phyloP scores from a whole-genome alignment of 2,797 vertebrate genomes.

The Schizopygopsis malacanthus region DNA sequence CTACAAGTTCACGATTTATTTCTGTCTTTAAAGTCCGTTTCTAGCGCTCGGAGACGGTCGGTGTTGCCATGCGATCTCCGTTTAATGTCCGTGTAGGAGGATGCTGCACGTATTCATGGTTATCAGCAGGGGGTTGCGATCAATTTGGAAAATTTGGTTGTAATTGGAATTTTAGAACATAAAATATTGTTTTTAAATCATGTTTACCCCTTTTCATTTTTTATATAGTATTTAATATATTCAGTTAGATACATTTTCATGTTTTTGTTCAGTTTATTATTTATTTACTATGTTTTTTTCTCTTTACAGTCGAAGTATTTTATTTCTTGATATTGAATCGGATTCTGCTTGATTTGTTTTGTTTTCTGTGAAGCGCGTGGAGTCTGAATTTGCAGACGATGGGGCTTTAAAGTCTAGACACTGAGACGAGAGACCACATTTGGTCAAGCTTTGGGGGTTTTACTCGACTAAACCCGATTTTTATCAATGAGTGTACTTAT shows the following conservation, averaged over 20 bases:
- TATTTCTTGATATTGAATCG: background rate
- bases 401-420: conserved; percentile 56
- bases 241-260: background rate
- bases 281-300: background rate
- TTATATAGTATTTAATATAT: background rate
- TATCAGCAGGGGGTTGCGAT: conserved; percentile 31
- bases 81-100: conserved; percentile 28
- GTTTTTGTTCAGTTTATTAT: background rate
- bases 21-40: background rate
- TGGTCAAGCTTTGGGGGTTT: background rate
- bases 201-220: background rate
- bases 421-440: background rate
- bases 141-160: background rate
- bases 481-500: conserved; percentile 37
- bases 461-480: background rate
- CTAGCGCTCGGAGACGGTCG: background rate
- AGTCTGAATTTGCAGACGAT: conserved; percentile 23
- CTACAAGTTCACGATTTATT: background rate
- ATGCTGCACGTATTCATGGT: conserved; percentile 43
- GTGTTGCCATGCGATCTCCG: conserved; percentile 39
- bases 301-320: background rate
- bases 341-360: background rate
- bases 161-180: background rate
- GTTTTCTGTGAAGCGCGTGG: background rate
- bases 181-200: background rate